A percentile compares a stretch with the other conserved stretches of the same genome.
Conservation (phyloP, 2,888 invertebrate genomes). For the Dimorphilus gyrociliatus region DNA sequence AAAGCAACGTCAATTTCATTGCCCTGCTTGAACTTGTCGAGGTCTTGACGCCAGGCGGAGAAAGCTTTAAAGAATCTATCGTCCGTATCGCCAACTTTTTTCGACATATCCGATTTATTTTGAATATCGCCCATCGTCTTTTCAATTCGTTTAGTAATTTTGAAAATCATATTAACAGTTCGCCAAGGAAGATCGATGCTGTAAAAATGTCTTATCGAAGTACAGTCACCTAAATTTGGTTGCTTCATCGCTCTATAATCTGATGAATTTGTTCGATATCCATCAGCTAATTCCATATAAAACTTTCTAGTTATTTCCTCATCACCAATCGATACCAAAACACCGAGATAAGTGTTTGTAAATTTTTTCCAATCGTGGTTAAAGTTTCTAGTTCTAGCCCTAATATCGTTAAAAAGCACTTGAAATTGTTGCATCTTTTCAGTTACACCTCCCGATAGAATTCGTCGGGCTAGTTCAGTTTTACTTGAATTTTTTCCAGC, state of each 20-base stretch:
- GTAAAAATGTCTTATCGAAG: too few relatives aligned
- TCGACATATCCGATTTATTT: background rate
- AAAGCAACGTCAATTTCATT: slow-evolving; percentile 3
- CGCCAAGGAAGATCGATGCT: too few relatives aligned
- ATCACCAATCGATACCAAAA: slow-evolving; percentile 2
- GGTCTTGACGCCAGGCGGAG: slow-evolving; percentile 1
- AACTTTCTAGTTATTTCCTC: slow-evolving; percentile 4
- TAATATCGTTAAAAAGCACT: slow-evolving; percentile 4
- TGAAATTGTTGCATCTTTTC: slow-evolving; percentile 2
- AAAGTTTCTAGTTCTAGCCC: slow-evolving; percentile 4
- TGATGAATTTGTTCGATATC: slow-evolving; percentile 2
- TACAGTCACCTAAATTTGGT: too few relatives aligned
- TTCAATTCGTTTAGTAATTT: too few relatives aligned
- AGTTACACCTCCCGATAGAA: slow-evolving; percentile 1
- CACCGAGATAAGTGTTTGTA: slow-evolving; percentile 1
- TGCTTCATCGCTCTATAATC: too few relatives aligned
- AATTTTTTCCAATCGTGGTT: slow-evolving; percentile 6
- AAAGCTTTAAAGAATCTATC: slow-evolving; percentile 5
- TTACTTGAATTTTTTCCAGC: slow-evolving; percentile 1
- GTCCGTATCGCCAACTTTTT: slow-evolving; percentile 3
- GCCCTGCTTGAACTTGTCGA: slow-evolving; percentile 1
- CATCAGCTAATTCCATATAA: slow-evolving; percentile 2
- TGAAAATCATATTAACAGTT: too few relatives aligned
- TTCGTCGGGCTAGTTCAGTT: background rate
- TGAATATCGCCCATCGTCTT: too few relatives aligned